These are phyloP conservation scores for Lasioglossum malachurum DNA, from an alignment of 2,888 invertebrate species.

Conservation along the genomic window DNA sequence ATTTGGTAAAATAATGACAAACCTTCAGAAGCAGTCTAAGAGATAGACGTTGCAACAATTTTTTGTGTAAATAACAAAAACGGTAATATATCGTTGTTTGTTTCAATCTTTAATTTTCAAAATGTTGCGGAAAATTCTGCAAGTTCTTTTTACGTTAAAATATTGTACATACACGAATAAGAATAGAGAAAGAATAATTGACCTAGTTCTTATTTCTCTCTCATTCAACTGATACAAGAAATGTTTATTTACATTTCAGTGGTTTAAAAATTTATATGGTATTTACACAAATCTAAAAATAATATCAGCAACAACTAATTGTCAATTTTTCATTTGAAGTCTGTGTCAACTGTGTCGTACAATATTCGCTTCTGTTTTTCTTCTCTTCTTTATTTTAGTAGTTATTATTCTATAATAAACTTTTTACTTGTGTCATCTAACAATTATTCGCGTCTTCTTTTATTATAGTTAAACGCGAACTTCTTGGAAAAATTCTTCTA, in stretches of 20 bases:
- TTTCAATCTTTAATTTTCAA: neutral
- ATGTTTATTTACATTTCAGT: neutral
- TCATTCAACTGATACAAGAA: neutral
- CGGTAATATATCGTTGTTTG: neutral
- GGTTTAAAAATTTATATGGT: neutral
- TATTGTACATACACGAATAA: neutral
- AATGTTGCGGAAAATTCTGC: neutral
- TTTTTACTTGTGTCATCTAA: neutral
- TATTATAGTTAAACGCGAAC: neutral
- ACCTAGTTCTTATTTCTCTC: neutral
- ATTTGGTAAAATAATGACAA: neutral
- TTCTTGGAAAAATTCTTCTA: conserved; percentile 18
- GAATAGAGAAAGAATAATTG: neutral
- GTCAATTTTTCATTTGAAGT: neutral
- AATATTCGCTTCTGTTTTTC: neutral
- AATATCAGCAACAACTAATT: neutral
- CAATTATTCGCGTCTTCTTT: neutral
- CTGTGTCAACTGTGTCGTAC: neutral
- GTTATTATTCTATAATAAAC: no score
- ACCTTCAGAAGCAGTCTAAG: neutral
- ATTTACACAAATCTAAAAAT: neutral
- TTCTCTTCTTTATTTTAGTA: neutral
- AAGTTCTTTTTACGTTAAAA: neutral
- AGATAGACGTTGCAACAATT: neutral
- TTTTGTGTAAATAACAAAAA: neutral